A percentile compares a stretch with the other conserved stretches of the same genome.
These are phyloP conservation scores for Mastacembelus armatus DNA, from an alignment of 2,797 vertebrate genomes.

Conservation along the genomic window DNA sequence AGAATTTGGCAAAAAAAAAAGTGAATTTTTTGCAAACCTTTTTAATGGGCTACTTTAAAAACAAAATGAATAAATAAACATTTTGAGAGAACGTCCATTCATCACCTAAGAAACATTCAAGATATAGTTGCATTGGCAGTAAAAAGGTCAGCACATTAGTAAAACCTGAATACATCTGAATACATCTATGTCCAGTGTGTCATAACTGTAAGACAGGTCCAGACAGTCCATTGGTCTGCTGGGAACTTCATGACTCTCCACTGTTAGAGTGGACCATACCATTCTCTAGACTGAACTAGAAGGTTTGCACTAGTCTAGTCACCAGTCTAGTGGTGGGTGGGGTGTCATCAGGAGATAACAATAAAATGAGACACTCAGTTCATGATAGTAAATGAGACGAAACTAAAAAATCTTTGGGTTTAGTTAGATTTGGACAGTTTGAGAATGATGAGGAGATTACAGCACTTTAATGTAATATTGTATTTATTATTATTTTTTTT, in stretches of 20 bases:
- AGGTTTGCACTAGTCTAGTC: background rate
- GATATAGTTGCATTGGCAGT: background rate
- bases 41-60: background rate
- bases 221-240: conserved; percentile 49
- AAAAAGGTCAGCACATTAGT: conserved; percentile 5
- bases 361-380: conserved; percentile 9
- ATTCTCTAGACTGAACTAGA: conserved; percentile 27
- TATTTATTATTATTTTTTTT: conserved; percentile 9
- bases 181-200: conserved; percentile 43
- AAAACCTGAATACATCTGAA: conserved; percentile 28
- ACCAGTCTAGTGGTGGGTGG: too few species aligned
- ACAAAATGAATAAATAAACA: background rate
- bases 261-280: conserved; percentile 37
- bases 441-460: background rate
- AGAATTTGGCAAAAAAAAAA: too few species aligned
- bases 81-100: too few species aligned
- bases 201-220: conserved; percentile 41
- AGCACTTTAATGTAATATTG: background rate
- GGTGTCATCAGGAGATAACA: conserved; percentile 3
- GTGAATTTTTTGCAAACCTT: background rate
- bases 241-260: conserved; percentile 38
- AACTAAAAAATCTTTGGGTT: conserved; percentile 13
- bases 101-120: background rate
- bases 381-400: background rate
- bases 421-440: conserved; percentile 2